Conservation (phyloP, 2,797 vertebrate species). For the Eulemur rubriventer region DNA sequence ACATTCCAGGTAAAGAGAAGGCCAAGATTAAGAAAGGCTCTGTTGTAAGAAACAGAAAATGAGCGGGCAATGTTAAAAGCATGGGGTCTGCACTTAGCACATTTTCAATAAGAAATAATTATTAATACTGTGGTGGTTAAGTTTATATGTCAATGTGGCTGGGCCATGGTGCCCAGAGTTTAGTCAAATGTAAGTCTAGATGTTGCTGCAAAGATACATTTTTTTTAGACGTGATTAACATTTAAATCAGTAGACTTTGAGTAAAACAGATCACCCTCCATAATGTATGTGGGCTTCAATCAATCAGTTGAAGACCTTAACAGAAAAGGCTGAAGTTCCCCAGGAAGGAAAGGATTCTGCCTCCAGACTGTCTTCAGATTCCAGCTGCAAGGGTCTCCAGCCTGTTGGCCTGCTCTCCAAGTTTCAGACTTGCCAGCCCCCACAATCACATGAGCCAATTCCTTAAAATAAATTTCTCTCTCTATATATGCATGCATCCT, state of each 20-base stretch:
- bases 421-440: neutral
- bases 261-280: neutral
- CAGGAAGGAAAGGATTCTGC: neutral
- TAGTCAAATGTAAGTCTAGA: neutral
- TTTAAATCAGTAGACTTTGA: neutral
- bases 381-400: neutral
- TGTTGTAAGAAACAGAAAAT: neutral
- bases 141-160: neutral
- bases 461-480: neutral
- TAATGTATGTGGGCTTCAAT: neutral
- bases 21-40: neutral
- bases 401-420: neutral
- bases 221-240: neutral
- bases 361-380: neutral
- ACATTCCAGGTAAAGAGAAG: fast-evolving
- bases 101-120: neutral
- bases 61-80: neutral
- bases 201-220: neutral
- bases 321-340: neutral
- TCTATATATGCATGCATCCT: neutral
- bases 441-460: neutral
- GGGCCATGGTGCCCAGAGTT: neutral
- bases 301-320: neutral
- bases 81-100: neutral
- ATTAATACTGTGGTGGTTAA: neutral